phyloP scores from a whole-genome alignment of 2,113 vertebrate genomes.

The Hyla sarda region DNA sequence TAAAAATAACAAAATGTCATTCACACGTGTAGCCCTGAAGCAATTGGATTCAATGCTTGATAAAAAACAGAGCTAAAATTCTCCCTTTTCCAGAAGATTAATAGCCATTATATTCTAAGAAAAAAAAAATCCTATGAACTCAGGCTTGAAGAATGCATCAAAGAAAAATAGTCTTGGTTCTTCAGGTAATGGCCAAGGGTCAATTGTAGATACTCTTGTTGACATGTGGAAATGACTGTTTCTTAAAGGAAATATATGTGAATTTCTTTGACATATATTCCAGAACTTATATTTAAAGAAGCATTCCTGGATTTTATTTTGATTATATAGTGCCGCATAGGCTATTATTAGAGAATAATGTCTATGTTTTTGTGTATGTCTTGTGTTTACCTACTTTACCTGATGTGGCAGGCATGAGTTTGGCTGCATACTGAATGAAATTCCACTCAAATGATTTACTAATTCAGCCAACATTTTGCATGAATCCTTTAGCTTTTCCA shows the following conservation, averaged over 20 bases:
- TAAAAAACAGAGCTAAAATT: slow-evolving; percentile 26
- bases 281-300: background rate
- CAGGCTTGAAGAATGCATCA: slow-evolving; percentile 60
- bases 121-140: slow-evolving; percentile 49
- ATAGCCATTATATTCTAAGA: slow-evolving; percentile 35
- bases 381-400: no score
- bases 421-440: no score
- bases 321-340: no score
- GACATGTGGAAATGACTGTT: slow-evolving; percentile 49
- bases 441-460: no score
- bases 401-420: no score
- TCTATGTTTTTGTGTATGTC: no score
- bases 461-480: no score
- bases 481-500: no score
- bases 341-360: no score
- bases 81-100: slow-evolving; percentile 51
- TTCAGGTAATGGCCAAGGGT: slow-evolving; percentile 35
- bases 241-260: slow-evolving; percentile 57
- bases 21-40: slow-evolving; percentile 45
- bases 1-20: slow-evolving; percentile 24
- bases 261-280: slow-evolving; percentile 51
- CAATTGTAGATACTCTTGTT: slow-evolving; percentile 49
- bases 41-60: slow-evolving; percentile 42
- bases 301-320: no score
- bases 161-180: slow-evolving; percentile 9